Evolutionary conservation across 2,797 vertebrate species (phyloP).

Genomic region (Parauchenoglanis punctatus): DNA sequence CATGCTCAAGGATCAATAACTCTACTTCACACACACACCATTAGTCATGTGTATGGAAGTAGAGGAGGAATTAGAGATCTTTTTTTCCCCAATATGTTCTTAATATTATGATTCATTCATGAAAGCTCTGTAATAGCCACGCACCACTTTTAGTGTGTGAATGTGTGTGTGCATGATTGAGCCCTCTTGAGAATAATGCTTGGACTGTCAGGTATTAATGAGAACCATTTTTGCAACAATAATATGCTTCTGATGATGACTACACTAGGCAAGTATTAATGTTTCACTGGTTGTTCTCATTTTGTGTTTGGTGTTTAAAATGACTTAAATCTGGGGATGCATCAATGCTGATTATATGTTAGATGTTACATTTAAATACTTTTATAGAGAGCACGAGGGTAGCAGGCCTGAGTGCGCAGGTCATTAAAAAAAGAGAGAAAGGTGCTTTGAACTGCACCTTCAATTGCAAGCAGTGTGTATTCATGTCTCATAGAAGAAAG

Average conservation of each 20-base stretch:
- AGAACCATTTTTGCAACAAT: background rate
- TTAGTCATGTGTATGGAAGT: no score
- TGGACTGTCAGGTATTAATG: background rate
- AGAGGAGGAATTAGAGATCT: background rate
- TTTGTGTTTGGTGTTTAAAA: background rate
- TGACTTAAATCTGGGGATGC: background rate
- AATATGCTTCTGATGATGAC: background rate
- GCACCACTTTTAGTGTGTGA: background rate
- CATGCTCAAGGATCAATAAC: background rate
- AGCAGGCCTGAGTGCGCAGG: background rate
- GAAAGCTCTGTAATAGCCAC: constrained; percentile 9
- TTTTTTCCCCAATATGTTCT: background rate
- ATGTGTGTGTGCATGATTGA: background rate
- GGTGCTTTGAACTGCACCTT: background rate
- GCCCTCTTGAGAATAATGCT: background rate
- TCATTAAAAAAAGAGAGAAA: background rate
- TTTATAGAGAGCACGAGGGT: background rate
- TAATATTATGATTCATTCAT: constrained; percentile 4
- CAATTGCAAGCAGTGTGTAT: background rate
- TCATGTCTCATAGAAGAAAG: background rate
- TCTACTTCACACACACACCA: background rate
- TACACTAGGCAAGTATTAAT: background rate
- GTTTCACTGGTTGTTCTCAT: background rate
- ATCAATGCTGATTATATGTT: no score
- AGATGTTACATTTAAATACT: no score